Conservation (phyloP, 2,797 vertebrate species). For the Spheniscus humboldti region DNA sequence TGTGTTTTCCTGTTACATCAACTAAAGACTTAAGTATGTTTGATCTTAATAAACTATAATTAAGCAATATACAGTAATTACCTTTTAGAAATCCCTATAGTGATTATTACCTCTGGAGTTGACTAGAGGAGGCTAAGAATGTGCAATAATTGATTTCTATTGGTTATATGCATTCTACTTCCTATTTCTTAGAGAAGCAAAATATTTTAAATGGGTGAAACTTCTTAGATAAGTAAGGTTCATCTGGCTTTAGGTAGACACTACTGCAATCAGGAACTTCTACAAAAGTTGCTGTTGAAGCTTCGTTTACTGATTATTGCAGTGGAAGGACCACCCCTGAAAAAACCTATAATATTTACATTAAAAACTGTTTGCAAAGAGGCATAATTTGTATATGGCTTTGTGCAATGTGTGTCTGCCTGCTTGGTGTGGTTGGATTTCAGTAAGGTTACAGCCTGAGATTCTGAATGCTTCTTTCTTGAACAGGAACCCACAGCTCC, state of each 20-base stretch:
- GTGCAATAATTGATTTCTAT: conserved; percentile 64
- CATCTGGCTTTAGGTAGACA: conserved; percentile 10
- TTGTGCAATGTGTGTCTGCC: background rate
- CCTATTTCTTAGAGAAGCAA: conserved; percentile 37
- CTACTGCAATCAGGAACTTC: background rate
- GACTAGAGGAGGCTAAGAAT: conserved; percentile 61
- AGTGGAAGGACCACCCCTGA: background rate
- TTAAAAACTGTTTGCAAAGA: background rate
- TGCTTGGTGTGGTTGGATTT: background rate
- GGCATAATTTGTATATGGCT: background rate
- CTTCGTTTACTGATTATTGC: background rate
- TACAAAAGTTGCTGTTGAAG: background rate
- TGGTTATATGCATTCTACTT: conserved; percentile 56
- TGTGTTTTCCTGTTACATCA: conserved; percentile 39
- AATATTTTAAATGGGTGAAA: conserved; percentile 43
- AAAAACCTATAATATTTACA: background rate
- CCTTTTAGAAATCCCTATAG: conserved; percentile 71
- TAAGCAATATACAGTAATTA: conserved; percentile 73
- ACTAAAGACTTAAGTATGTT: conserved; percentile 39
- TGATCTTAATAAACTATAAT: conserved; percentile 58
- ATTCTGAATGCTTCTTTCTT: background rate
- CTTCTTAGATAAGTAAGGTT: conserved; percentile 31
- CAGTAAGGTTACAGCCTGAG: background rate
- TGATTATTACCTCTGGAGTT: conserved; percentile 69
- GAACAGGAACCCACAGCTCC: background rate